phyloP scores from a whole-genome alignment of 35 echinoderm and acorn worm genomes.

The Ophioderma brevispina region DNA sequence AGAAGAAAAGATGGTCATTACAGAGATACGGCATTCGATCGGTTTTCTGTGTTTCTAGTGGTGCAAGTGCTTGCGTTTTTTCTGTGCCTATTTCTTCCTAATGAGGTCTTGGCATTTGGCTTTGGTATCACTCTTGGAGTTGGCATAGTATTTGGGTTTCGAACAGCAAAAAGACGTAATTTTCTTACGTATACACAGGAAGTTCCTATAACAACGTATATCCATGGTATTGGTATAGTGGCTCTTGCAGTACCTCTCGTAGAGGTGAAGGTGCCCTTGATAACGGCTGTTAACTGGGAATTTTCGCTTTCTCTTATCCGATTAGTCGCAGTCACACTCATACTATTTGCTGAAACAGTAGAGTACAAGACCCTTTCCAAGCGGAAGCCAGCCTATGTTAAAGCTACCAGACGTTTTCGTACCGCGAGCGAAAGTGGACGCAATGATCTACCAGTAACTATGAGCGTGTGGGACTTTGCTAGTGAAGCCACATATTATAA shows the following conservation, averaged over 20 bases:
- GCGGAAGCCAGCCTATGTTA: neutral
- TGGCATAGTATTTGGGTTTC: neutral
- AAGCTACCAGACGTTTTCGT: neutral
- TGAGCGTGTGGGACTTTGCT: neutral
- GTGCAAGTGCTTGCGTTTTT: neutral
- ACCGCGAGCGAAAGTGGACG: neutral
- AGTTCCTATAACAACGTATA: neutral
- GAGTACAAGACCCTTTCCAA: neutral
- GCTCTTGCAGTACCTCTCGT: neutral
- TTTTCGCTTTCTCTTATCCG: neutral
- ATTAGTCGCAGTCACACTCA: neutral
- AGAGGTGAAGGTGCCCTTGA: neutral
- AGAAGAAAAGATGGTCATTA: neutral
- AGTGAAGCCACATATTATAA: neutral
- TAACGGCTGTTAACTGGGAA: neutral
- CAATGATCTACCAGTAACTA: neutral
- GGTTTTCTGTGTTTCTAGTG: neutral
- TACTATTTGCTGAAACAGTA: neutral
- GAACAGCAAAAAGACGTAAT: neutral
- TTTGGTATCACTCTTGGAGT: neutral
- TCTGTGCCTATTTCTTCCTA: neutral
- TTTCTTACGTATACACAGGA: neutral
- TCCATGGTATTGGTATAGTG: neutral
- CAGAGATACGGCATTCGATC: neutral
- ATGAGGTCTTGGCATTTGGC: neutral